Percentiles rank a stretch among this genome's conserved stretches.
These are phyloP conservation scores for Anolis carolinensis DNA, from an alignment of 2,113 vertebrate genomes.

Conservation along the genomic window DNA sequence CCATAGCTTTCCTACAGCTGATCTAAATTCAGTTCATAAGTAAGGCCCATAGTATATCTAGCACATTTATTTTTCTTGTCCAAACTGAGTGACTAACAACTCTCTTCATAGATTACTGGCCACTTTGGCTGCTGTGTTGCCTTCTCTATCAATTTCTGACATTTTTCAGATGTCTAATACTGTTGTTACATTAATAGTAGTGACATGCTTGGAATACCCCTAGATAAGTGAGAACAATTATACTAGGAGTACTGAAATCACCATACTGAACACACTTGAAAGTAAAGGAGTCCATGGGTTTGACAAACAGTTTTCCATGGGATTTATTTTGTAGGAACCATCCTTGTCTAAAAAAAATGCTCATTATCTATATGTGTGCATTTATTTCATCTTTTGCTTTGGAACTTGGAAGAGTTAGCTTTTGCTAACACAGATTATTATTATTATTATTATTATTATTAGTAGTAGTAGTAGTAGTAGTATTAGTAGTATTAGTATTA, in stretches of 20 bases:
- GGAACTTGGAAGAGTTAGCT: too few relatives aligned
- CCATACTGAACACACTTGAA: not conserved
- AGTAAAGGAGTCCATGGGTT: not conserved
- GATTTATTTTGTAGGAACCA: not conserved
- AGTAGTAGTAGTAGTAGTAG: too few relatives aligned
- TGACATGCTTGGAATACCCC: not conserved
- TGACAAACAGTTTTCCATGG: not conserved
- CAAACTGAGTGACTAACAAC: not conserved
- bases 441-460: too few relatives aligned
- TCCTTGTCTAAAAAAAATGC: not conserved
- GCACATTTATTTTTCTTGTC: not conserved
- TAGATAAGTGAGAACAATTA: not conserved
- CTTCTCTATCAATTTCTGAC: not conserved
- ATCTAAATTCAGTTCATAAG: not conserved
- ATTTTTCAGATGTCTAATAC: not conserved
- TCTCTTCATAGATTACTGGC: not conserved
- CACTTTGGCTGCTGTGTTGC: not conserved
- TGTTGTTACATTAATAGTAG: not conserved
- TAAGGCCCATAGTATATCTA: not conserved
- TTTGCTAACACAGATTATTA: too few relatives aligned
- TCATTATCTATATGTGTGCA: not conserved
- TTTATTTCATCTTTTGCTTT: too few relatives aligned
- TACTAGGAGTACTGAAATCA: not conserved
- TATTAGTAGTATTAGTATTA: too few relatives aligned
- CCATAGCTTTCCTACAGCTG: too few relatives aligned